Percentiles rank a stretch among this genome's conserved stretches.
These are phyloP conservation scores for Anableps anableps DNA, from an alignment of 2,797 vertebrate genomes.

Conservation along the genomic window DNA sequence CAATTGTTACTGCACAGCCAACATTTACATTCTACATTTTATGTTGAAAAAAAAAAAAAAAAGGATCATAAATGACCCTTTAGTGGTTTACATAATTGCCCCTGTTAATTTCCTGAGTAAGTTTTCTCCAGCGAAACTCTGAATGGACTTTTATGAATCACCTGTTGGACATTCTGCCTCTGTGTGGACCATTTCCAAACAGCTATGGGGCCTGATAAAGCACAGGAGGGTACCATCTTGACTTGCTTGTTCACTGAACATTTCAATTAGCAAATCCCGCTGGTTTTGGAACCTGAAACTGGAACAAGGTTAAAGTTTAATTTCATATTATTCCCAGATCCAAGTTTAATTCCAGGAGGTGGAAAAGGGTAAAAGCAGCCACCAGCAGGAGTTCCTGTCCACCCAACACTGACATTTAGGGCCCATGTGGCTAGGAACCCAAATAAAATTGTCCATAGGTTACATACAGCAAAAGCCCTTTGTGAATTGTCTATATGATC, in stretches of 20 bases:
- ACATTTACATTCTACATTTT: too few relatives aligned
- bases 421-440: background rate
- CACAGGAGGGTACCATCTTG: background rate
- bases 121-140: background rate
- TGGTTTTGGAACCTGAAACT: background rate
- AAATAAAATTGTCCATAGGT: background rate
- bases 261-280: background rate
- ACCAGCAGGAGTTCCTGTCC: background rate
- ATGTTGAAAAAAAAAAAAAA: too few relatives aligned
- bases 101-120: background rate
- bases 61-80: too few relatives aligned
- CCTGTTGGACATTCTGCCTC: too few relatives aligned
- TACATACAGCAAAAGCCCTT: background rate
- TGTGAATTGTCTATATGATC: background rate
- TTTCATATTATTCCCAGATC: background rate
- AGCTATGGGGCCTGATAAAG: too few relatives aligned
- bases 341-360: background rate
- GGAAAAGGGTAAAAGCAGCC: background rate
- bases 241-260: background rate
- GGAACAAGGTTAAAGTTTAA: background rate
- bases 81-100: background rate
- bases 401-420: background rate
- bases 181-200: background rate
- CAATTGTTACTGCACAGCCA: background rate
- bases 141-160: too few relatives aligned